Evolutionary conservation across 64 coral and sea anemone species (phyloP).

Genomic region (Stylophora pistillata): DNA sequence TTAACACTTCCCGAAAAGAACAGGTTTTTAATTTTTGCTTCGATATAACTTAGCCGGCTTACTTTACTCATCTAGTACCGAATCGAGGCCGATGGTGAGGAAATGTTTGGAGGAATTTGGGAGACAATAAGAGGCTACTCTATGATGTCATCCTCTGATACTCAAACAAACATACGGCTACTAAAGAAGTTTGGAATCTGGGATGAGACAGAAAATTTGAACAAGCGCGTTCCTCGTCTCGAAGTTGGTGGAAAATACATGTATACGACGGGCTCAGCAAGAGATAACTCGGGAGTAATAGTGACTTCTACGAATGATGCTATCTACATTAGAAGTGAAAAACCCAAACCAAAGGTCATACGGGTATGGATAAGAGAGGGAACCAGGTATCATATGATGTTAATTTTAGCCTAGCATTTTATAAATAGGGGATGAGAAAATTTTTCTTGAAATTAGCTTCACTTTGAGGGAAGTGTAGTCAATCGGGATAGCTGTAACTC

Average conservation of each 20-base stretch:
- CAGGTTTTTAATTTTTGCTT: background rate
- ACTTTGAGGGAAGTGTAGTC: too few species aligned
- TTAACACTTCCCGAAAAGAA: too few species aligned
- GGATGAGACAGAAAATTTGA: conserved; percentile 42
- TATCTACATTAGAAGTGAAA: conserved; percentile 17
- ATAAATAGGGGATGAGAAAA: background rate
- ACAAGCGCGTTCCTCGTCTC: conserved; percentile 44
- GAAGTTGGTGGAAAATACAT: background rate
- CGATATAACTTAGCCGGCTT: background rate
- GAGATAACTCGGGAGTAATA: conserved; percentile 24
- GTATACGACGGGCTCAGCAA: conserved; percentile 3
- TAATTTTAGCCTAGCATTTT: background rate
- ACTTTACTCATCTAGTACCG: conserved; percentile 37
- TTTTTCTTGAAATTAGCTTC: too few species aligned
- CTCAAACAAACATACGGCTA: conserved; percentile 50
- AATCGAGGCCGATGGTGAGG: conserved; percentile 54
- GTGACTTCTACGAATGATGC: background rate
- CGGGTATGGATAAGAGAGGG: conserved; percentile 50
- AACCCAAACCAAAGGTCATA: conserved; percentile 37
- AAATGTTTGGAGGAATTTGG: conserved; percentile 66
- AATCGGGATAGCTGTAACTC: too few species aligned
- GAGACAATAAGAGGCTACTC: conserved; percentile 27
- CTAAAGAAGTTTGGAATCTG: conserved; percentile 50
- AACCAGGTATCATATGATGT: conserved; percentile 11
- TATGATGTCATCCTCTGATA: conserved; percentile 25